A percentile compares a stretch with the other conserved stretches of the same genome.
phyloP scores from a whole-genome alignment of 2,888 invertebrate genomes.

The Stenurella melanura region DNA sequence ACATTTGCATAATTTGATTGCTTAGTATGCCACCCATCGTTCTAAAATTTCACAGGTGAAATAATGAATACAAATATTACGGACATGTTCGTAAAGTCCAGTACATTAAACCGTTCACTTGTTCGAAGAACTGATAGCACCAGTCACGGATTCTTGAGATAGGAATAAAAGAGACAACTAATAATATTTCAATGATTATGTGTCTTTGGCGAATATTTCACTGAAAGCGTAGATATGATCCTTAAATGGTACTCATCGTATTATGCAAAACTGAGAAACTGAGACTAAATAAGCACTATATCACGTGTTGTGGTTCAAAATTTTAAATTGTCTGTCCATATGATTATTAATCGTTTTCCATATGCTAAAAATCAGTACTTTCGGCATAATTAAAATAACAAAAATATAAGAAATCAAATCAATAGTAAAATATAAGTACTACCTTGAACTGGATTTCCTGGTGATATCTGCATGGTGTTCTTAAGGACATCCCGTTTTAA shows the following conservation, averaged over 20 bases:
- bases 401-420: no score
- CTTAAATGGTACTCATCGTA: neutral
- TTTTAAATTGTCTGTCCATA: neutral
- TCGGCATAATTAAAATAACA: no score
- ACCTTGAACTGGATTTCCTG: no score
- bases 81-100: neutral
- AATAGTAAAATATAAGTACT: no score
- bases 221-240: neutral
- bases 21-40: slow-evolving; percentile 1
- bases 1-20: slow-evolving; percentile 7
- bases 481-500: no score
- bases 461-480: no score
- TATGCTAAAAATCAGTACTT: no score
- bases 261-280: neutral
- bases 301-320: neutral
- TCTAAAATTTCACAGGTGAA: slow-evolving; percentile 1
- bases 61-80: neutral
- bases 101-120: neutral
- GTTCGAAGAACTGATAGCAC: neutral
- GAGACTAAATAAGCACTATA: neutral
- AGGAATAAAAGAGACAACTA: no score
- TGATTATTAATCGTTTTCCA: no score
- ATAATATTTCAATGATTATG: no score
- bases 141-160: neutral
- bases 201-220: neutral